Evolutionary conservation across 2,888 invertebrate genomes (phyloP), one percentile per base, ranked within the genome.

Genomic region (Slavum lentiscoides): DNA sequence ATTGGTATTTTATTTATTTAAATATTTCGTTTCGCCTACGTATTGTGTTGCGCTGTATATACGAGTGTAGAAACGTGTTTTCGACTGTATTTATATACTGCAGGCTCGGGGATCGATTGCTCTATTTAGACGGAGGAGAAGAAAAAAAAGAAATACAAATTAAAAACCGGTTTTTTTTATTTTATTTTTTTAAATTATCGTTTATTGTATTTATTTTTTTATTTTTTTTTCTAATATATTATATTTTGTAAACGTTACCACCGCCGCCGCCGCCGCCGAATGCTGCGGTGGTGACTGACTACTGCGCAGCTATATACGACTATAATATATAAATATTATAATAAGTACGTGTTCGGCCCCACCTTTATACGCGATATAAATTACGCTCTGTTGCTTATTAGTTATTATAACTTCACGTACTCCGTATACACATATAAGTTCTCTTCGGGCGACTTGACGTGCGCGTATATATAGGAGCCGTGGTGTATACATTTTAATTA

Each of bases 141-240:
- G 43, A 43, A 43, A 43, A 43, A 43, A 43, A 43, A 43, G 30
- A 43, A 43, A 43, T 43, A 43, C 43, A 43, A 43, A 43, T 43
- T 43, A 23, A 62, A 72, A 74, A 74, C 73, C 6, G 61, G 73
- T 74, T 74, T 62, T 74, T n/a, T n/a, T n/a, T n/a, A n/a, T n/a
- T n/a, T n/a, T n/a, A n/a, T n/a, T n/a, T 30, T 30, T 30, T 30
- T 30, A 62, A 74, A 74, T 62, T n/a, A 73, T 73, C 61, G 73
- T 61, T 73, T 49, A 73, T 73, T 43, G 73, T 73, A 49, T 43
- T 61, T 23, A 19, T 59, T 30, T 30, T 30, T 30, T 30, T 30
- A 30, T 30, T 30, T 30, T 30, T n/a, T 17, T 70, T n/a, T n/a
- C 43, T n/a, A 55, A 15, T 39, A 15, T 39, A 17, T 61, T 23